Percentiles rank a stretch among this genome's conserved stretches.
phyloP scores from a whole-genome alignment of 2,113 vertebrate genomes.

The Chaetodon trifascialis region DNA sequence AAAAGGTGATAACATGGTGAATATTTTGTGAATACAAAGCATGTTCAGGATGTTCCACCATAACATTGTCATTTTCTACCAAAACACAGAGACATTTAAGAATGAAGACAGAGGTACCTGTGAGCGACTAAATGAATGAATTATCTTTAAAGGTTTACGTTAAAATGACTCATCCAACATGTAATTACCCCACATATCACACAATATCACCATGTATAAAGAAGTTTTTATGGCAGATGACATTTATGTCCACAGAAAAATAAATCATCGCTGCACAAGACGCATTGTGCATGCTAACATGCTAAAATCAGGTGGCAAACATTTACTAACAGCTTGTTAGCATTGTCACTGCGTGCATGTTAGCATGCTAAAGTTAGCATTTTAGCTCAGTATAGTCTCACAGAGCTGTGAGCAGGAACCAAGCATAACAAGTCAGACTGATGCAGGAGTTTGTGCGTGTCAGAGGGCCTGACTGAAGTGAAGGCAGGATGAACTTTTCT shows the following conservation, averaged over 20 bases:
- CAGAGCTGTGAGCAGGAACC: too few relatives aligned
- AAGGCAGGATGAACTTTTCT: conserved; percentile 2
- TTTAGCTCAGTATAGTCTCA: neutral
- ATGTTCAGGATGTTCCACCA: neutral
- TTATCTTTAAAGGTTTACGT: too few relatives aligned
- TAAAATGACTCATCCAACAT: too few relatives aligned
- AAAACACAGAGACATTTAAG: neutral
- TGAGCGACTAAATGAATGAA: too few relatives aligned
- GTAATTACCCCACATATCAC: too few relatives aligned
- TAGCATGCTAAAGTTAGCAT: neutral
- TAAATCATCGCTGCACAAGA: too few relatives aligned
- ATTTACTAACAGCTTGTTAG: neutral
- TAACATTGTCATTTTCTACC: neutral
- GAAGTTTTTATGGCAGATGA: too few relatives aligned
- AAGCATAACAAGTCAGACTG: neutral
- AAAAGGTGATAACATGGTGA: neutral
- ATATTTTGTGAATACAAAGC: conserved; percentile 8
- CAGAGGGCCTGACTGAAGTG: neutral
- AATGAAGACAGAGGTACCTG: neutral
- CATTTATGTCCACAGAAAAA: too few relatives aligned
- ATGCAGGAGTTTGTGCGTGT: neutral
- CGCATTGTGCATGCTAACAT: neutral
- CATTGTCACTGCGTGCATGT: too few relatives aligned
- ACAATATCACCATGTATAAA: too few relatives aligned
- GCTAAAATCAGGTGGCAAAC: neutral